Conservation (phyloP, 2,113 vertebrate species). For the Neogale vison region DNA sequence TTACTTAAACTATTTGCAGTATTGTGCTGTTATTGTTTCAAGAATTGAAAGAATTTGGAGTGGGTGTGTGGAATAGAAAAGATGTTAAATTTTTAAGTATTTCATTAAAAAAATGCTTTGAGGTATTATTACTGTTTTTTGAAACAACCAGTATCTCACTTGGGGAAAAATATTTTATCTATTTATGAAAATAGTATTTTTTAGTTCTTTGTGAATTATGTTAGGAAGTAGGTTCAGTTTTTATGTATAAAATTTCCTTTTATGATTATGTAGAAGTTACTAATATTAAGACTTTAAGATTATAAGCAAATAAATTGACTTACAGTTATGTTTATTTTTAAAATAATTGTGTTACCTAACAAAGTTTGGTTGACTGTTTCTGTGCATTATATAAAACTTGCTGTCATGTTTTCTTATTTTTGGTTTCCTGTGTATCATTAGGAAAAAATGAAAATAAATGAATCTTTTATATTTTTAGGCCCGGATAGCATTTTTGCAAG, state of each 20-base stretch:
- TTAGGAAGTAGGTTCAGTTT: neutral
- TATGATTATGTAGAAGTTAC: neutral
- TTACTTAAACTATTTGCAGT: neutral
- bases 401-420: constrained; percentile 18
- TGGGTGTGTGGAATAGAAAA: neutral
- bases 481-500: constrained; percentile 99
- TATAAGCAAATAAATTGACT: constrained; percentile 14
- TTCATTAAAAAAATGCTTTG: neutral
- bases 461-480: constrained; percentile 89
- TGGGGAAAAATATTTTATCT: neutral
- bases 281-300: neutral
- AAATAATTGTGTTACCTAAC: neutral
- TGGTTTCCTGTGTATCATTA: neutral
- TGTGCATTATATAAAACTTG: constrained; percentile 48
- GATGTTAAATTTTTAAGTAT: neutral
- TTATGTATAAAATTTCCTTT: constrained; percentile 28
- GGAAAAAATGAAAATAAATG: constrained; percentile 64
- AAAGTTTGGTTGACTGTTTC: neutral
- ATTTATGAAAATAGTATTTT: neutral
- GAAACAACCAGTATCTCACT: neutral
- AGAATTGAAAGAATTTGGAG: constrained; percentile 1
- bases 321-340: constrained; percentile 32
- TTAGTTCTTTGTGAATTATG: constrained; percentile 13
- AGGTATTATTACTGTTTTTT: neutral
- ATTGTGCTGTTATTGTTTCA: neutral